Conservation (phyloP, 2,888 invertebrate species). For the Torymus tubicola region DNA sequence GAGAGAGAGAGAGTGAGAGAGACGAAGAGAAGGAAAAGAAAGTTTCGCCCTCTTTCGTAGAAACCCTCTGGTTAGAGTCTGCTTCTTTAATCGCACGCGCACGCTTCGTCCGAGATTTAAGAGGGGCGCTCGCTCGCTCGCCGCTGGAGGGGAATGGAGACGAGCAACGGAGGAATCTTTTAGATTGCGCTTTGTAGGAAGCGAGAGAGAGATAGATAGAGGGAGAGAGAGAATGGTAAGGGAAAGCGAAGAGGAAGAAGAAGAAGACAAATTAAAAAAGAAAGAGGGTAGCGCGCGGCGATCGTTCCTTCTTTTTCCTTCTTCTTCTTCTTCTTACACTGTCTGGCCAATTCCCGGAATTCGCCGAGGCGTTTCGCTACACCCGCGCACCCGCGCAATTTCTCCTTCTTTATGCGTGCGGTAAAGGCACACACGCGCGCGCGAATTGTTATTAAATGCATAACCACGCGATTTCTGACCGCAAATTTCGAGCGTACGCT, state of each 20-base stretch:
- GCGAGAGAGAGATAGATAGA: background rate
- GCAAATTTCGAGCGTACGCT: background rate
- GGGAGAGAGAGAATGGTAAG: background rate
- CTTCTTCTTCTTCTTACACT: no score
- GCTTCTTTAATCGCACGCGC: slow-evolving; percentile 48
- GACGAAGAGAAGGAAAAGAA: slow-evolving; percentile 6
- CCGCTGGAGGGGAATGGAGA: background rate
- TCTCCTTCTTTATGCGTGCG: slow-evolving; percentile 18
- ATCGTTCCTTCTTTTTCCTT: slow-evolving; percentile 1
- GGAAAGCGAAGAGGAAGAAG: background rate
- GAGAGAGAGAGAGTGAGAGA: no score
- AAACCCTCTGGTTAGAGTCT: slow-evolving; percentile 37
- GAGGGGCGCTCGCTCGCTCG: slow-evolving; percentile 20
- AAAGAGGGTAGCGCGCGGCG: background rate
- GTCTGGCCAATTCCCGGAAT: slow-evolving; percentile 10
- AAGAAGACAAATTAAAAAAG: slow-evolving; percentile 13
- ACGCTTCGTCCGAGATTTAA: slow-evolving; percentile 41
- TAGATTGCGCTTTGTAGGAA: background rate
- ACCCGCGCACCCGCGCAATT: background rate
- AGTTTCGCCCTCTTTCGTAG: slow-evolving; percentile 14
- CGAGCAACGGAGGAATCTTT: background rate
- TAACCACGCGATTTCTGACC: background rate
- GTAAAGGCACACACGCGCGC: background rate
- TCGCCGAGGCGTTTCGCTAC: no score
- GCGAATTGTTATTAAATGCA: slow-evolving; percentile 12